Conservation (phyloP, 2,797 vertebrate genomes). For the Neomorphus geoffroyi region DNA sequence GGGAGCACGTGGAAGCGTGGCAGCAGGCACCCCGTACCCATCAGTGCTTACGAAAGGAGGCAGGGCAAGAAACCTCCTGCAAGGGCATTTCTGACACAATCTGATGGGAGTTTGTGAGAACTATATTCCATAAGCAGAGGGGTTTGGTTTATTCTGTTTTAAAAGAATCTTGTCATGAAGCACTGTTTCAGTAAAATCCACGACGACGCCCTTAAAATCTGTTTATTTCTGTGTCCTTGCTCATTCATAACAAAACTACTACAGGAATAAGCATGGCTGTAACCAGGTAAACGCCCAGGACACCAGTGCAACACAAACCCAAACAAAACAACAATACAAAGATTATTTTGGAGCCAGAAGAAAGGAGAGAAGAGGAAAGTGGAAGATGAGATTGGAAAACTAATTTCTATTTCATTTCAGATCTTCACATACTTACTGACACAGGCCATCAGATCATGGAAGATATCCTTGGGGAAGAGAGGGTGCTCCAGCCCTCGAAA, state of each 20-base stretch:
- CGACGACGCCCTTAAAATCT: neutral
- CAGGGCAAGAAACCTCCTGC: neutral
- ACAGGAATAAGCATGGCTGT: neutral
- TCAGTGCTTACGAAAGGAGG: neutral
- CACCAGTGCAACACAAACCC: neutral
- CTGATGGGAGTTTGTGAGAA: neutral
- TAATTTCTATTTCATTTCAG: neutral
- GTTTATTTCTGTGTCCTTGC: neutral
- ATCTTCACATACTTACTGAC: conserved; percentile 86
- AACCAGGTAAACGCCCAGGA: neutral
- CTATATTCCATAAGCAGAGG: neutral
- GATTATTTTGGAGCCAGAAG: neutral
- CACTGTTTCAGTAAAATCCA: neutral
- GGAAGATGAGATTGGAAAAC: neutral
- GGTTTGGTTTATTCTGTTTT: neutral
- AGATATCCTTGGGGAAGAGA: conserved; percentile 97
- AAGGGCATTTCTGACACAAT: neutral
- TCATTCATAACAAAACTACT: neutral
- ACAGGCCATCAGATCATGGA: conserved; percentile 95
- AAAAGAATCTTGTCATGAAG: neutral
- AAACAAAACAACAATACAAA: neutral
- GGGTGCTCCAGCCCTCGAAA: conserved; percentile 93
- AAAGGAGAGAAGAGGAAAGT: neutral
- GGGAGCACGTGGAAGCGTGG: neutral
- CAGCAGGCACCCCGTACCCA: neutral